Evolutionary conservation across 2,888 invertebrate genomes (phyloP).

Genomic region (Drosophila macrothrix): DNA sequence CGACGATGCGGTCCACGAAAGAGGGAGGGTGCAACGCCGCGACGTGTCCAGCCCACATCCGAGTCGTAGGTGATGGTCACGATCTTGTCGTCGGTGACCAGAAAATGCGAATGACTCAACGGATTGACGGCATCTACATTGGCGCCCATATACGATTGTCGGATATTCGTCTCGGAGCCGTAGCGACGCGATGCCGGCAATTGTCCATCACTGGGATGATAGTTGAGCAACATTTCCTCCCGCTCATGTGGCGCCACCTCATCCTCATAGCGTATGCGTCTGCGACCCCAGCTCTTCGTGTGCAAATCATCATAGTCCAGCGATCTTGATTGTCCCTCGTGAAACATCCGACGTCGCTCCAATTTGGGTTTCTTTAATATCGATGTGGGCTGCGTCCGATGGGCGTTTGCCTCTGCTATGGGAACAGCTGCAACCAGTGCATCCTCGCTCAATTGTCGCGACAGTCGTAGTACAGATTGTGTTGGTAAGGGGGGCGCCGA

Average conservation of each 20-base stretch:
- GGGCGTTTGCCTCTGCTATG: conserved; percentile 77
- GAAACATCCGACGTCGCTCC: conserved; percentile 82
- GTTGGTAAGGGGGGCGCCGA: conserved; percentile 79
- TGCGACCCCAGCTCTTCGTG: conserved; percentile 83
- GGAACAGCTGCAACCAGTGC: conserved; percentile 83
- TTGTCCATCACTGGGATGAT: conserved; percentile 33
- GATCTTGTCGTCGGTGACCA: conserved; percentile 85
- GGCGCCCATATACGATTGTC: conserved; percentile 84
- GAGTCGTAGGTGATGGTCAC: conserved; percentile 85
- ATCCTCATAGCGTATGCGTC: conserved; percentile 84
- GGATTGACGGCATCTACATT: conserved; percentile 82
- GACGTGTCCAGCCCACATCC: conserved; percentile 85
- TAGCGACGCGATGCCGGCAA: conserved; percentile 73
- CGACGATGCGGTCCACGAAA: conserved; percentile 81
- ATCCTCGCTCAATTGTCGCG: conserved; percentile 83
- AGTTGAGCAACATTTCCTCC: conserved; percentile 16
- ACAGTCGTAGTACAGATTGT: conserved; percentile 80
- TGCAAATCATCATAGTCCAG: conserved; percentile 84
- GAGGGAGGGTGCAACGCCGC: conserved; percentile 83
- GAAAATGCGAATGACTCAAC: conserved; percentile 85
- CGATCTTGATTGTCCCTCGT: conserved; percentile 83
- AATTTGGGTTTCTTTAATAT: conserved; percentile 83
- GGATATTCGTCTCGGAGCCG: conserved; percentile 84
- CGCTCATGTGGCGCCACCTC: conserved; percentile 65
- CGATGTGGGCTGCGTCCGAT: conserved; percentile 80